Evolutionary conservation across 2,113 vertebrate genomes (phyloP), one percentile per base, ranked within the genome.

Genomic region (Prochilodus magdalenae): DNA sequence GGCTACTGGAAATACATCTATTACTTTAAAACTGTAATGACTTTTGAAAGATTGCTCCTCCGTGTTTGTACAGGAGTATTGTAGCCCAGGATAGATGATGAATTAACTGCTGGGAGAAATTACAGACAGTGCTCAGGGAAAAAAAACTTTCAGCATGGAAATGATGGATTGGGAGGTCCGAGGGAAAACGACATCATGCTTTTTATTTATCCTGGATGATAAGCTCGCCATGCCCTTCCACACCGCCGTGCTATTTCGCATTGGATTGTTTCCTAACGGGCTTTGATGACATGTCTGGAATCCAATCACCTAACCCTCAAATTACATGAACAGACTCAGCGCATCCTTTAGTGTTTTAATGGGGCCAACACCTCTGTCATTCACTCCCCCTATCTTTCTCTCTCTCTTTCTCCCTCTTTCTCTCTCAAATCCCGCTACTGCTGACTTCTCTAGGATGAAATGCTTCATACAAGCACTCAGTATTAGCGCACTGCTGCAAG

Each of bases 101-200:
- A 95, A 94, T 95, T 91, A 94, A 94, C 92, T 94, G 93, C 89
- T 93, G 84, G 5, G 85, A 91, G 85, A 90, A 93, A 94, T 94
- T 94, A 94, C 87, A 92, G 88, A 90, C 27, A 84, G 76, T 75
- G 83, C 88, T 24, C 81, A 86, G 40, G 86, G 86, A 87, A 30
- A 66, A 67, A 83, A 79, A 87, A 76, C 71, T 78, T 85, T 81
- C 70, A 79, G 29, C 84, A 82, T 87, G 85, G 87, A 87, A 90
- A 92, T 93, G 92, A 94, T 91, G 89, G 90, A 94, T 92, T 49
- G 84, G 59, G 84, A 79, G 77, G 86, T 77, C 77, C 26, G 72
- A 86, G 79, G 74, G 88, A 90, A 73, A 85, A 84, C 75, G 90
- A 84, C 91, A 91, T 92, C 87, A 86, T 87, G 80, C 83, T 87